phyloP scores from a whole-genome alignment of 2,888 invertebrate species.

The Melanophora roralis region DNA sequence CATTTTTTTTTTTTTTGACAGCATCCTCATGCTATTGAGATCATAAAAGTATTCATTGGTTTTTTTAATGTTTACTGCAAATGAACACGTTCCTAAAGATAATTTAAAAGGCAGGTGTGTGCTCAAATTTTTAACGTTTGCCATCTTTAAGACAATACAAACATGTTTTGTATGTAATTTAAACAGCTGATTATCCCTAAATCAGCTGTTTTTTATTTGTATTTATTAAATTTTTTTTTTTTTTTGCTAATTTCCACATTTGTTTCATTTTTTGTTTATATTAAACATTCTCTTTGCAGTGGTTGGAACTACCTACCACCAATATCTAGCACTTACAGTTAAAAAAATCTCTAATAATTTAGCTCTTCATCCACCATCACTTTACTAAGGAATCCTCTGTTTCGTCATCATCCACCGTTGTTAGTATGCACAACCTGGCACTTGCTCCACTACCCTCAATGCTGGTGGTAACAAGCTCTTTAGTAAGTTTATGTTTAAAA shows the following conservation, averaged over 20 bases:
- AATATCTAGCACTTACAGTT: conserved; percentile 4
- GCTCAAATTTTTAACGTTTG: neutral
- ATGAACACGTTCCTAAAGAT: neutral
- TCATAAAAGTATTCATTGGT: conserved; percentile 11
- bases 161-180: neutral
- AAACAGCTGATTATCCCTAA: conserved; percentile 39
- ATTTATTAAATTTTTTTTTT: no score
- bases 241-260: neutral
- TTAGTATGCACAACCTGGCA: conserved; percentile 27
- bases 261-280: neutral
- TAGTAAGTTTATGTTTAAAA: conserved; percentile 31
- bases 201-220: conserved; percentile 37
- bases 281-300: conserved; percentile 5
- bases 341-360: conserved; percentile 30
- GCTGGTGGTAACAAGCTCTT: conserved; percentile 14
- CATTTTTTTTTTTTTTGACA: conserved; percentile 15
- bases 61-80: neutral
- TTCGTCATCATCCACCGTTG: conserved; percentile 46
- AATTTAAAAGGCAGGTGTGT: neutral
- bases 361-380: conserved; percentile 55
- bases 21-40: neutral
- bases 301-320: conserved; percentile 49
- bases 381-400: conserved; percentile 28
- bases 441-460: conserved; percentile 47
- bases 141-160: neutral